Evolutionary conservation across 1,140 invertebrate species (phyloP).

Genomic region (Dryas iulia): DNA sequence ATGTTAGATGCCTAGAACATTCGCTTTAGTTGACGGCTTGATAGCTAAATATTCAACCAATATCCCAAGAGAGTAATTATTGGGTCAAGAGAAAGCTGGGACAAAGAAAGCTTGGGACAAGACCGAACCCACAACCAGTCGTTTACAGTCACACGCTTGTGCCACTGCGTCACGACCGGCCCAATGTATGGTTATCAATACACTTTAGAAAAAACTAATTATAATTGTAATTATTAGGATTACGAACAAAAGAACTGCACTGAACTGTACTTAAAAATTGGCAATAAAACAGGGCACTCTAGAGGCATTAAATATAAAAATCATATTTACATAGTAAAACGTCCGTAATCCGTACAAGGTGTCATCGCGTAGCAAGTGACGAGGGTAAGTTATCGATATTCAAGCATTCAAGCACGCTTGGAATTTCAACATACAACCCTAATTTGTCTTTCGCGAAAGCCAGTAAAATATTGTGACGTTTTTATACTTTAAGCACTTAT

Average conservation of each 20-base stretch:
- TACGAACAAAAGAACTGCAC: too few species aligned
- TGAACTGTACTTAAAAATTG: too few species aligned
- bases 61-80: background rate
- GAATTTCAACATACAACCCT: conserved; percentile 23
- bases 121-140: too few species aligned
- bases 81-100: background rate
- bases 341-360: background rate
- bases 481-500: conserved; percentile 18
- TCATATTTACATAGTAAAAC: background rate
- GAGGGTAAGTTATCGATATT: conserved; percentile 25
- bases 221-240: too few species aligned
- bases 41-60: background rate
- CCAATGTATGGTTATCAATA: too few species aligned
- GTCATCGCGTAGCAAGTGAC: conserved; percentile 4
- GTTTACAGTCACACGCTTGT: background rate
- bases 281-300: too few species aligned
- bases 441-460: conserved; percentile 19
- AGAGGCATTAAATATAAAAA: too few species aligned
- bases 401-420: conserved; percentile 17
- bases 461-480: conserved; percentile 21
- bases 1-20: background rate
- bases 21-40: background rate
- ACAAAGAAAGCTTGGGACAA: too few species aligned
- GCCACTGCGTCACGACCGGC: too few species aligned
- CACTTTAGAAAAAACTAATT: too few species aligned